Evolutionary conservation across 2,888 invertebrate genomes (phyloP).

Genomic region (Caenorhabditis zanzibari): DNA sequence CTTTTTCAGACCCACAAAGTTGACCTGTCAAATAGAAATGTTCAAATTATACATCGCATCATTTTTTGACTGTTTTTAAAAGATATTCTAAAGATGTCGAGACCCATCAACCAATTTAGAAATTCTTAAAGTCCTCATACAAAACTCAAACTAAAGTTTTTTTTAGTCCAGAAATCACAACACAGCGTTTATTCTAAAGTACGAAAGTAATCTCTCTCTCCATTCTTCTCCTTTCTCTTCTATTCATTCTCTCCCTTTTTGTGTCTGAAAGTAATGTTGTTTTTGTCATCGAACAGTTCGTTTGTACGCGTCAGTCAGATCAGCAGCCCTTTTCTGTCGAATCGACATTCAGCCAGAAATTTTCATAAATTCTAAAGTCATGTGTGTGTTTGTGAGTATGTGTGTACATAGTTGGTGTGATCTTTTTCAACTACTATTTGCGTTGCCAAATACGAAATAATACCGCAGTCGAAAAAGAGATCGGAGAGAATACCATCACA

Average conservation of each 20-base stretch:
- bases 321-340: slow-evolving; percentile 14
- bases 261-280: slow-evolving; percentile 36
- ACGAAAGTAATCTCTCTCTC: slow-evolving; percentile 20
- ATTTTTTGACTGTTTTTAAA: too few species aligned
- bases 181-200: slow-evolving; percentile 10
- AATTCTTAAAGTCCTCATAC: too few species aligned
- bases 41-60: too few species aligned
- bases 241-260: slow-evolving; percentile 12
- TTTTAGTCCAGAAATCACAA: slow-evolving; percentile 28
- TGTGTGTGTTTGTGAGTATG: slow-evolving; percentile 39
- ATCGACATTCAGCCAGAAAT: slow-evolving; percentile 48
- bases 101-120: too few species aligned
- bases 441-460: slow-evolving; percentile 52
- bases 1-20: too few species aligned
- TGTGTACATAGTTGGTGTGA: slow-evolving; percentile 58
- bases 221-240: neutral
- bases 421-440: slow-evolving; percentile 51
- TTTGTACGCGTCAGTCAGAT: slow-evolving; percentile 24
- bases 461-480: slow-evolving; percentile 36
- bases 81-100: too few species aligned
- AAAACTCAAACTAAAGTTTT: too few species aligned
- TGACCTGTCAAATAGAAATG: too few species aligned
- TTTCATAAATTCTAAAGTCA: slow-evolving; percentile 58
- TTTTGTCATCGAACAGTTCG: slow-evolving; percentile 31
- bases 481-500: neutral